Percentiles rank a stretch among this genome's conserved stretches.
Evolutionary conservation across 2,888 invertebrate species (phyloP).

Genomic region (Himalopsyche anomala): DNA sequence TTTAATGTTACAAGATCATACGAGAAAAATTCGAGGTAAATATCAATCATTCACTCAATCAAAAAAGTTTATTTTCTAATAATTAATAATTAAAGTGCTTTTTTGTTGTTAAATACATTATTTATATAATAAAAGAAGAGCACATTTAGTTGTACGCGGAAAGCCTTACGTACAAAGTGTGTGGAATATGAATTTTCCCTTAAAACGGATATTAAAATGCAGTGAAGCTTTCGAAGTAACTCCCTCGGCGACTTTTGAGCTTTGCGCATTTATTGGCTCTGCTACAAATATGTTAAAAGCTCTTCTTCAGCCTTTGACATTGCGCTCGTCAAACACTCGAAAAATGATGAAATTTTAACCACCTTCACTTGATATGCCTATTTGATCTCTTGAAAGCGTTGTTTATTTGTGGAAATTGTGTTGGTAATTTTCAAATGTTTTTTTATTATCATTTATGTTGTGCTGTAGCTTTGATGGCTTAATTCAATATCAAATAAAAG

Average conservation of each 20-base stretch:
- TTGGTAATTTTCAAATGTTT: too few relatives aligned
- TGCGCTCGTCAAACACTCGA: conserved; percentile 1
- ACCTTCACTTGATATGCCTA: conserved; percentile 21
- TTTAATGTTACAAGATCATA: too few relatives aligned
- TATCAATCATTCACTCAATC: too few relatives aligned
- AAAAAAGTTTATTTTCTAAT: too few relatives aligned
- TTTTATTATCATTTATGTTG: too few relatives aligned
- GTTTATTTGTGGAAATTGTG: conserved; percentile 11
- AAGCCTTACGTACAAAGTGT: background rate
- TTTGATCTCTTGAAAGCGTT: conserved; percentile 3
- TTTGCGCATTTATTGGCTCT: conserved; percentile 29
- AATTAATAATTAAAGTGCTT: too few relatives aligned
- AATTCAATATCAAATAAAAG: too few relatives aligned
- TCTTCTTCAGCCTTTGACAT: background rate
- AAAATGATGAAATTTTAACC: conserved; percentile 30
- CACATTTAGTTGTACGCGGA: background rate
- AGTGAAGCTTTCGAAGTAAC: conserved; percentile 19
- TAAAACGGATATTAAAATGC: conserved; percentile 26
- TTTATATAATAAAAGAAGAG: background rate
- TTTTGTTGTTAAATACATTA: too few relatives aligned
- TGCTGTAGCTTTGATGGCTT: too few relatives aligned
- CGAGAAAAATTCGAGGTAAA: too few relatives aligned
- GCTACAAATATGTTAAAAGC: conserved; percentile 31
- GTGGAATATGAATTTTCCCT: background rate
- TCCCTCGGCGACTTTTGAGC: conserved; percentile 25